Evolutionary conservation across 2,888 invertebrate species (phyloP).

Genomic region (Drosophila macrospina): DNA sequence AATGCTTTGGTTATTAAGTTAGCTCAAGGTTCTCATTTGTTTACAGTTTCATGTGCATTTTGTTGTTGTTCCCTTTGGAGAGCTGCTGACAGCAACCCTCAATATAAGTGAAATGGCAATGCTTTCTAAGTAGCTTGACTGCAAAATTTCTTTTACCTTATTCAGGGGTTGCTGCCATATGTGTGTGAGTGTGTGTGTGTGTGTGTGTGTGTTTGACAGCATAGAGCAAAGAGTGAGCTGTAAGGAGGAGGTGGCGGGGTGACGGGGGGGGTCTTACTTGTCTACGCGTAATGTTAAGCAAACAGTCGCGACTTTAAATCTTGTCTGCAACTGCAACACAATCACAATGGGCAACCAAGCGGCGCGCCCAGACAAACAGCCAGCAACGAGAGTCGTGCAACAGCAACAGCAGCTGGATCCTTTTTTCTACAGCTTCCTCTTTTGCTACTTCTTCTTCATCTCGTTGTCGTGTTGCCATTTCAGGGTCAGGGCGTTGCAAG

Average conservation of each 20-base stretch:
- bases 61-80: slow-evolving; percentile 3
- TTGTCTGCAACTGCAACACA: slow-evolving; percentile 57
- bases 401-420: slow-evolving; percentile 28
- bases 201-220: background rate
- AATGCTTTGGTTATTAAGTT: slow-evolving; percentile 75
- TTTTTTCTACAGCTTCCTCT: background rate
- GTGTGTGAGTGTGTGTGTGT: slow-evolving; percentile 59
- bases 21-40: slow-evolving; percentile 64
- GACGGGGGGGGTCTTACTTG: slow-evolving; percentile 1
- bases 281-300: slow-evolving; percentile 64
- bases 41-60: slow-evolving; percentile 55
- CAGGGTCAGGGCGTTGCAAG: slow-evolving; percentile 63
- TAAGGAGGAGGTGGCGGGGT: background rate
- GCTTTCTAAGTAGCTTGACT: slow-evolving; percentile 71
- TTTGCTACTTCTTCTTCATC: background rate
- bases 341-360: slow-evolving; percentile 56
- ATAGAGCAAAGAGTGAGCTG: background rate
- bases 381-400: slow-evolving; percentile 21
- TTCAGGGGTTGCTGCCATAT: slow-evolving; percentile 43
- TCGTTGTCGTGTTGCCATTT: slow-evolving; percentile 29
- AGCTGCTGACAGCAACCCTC: slow-evolving; percentile 56
- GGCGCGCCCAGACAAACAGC: slow-evolving; percentile 53
- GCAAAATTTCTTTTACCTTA: slow-evolving; percentile 48
- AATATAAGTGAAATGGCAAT: slow-evolving; percentile 27
- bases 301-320: slow-evolving; percentile 74